Evolutionary conservation across 2,888 invertebrate genomes (phyloP).

Genomic region (Pinctada fucata): DNA sequence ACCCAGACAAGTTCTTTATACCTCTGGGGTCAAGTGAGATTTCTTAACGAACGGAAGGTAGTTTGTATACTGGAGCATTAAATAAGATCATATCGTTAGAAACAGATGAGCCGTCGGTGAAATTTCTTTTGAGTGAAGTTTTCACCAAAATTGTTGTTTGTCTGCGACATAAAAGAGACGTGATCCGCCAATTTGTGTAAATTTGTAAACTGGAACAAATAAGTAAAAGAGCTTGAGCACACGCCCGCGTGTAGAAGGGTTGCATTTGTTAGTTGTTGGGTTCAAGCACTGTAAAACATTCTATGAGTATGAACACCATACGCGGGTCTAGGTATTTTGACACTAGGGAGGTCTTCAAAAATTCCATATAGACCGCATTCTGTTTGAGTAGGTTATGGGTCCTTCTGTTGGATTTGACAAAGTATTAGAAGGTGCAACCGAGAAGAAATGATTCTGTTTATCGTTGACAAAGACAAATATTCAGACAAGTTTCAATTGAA

Average conservation of each 20-base stretch:
- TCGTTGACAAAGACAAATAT: no score
- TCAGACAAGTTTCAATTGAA: no score
- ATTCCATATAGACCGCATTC: background rate
- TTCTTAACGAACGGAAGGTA: background rate
- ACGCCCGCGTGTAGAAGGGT: background rate
- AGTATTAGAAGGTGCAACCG: no score
- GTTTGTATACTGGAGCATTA: background rate
- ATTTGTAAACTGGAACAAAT: background rate
- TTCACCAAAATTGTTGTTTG: constrained; percentile 9
- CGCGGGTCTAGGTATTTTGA: background rate
- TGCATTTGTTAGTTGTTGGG: background rate
- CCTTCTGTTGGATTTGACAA: no score
- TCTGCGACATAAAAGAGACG: constrained; percentile 4
- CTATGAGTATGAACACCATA: background rate
- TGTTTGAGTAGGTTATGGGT: no score
- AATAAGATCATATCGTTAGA: background rate
- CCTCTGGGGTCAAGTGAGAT: background rate
- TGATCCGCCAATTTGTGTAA: constrained; percentile 6
- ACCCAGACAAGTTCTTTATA: background rate
- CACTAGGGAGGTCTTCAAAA: background rate
- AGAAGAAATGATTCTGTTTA: no score
- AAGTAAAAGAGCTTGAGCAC: background rate
- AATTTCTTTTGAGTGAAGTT: background rate
- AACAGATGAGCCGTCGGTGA: background rate
- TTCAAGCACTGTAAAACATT: no score